Base-by-base conservation (phyloP, 2,888 invertebrate species). In the Drosophila robusta region DNA sequence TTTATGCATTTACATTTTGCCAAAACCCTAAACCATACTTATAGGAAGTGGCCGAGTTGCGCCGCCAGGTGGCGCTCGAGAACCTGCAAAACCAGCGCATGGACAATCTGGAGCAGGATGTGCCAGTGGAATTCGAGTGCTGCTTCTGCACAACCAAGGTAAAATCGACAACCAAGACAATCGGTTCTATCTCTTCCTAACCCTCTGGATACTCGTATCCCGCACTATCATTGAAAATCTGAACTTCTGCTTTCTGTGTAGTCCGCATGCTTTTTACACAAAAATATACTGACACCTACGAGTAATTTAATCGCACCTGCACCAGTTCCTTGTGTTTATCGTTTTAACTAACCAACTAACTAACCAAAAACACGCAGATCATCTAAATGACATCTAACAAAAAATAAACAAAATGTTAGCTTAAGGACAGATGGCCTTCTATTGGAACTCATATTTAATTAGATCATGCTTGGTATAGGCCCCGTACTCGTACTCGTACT, bases 91-190 rank as follows among this genome's bases (percentile, higher is more conserved):
- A 91, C 72, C 91, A 91, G 80, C 89, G 91, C 75, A 91, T 91
- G 90, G 94, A 94, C 92, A 94, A 94, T 93, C 93, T 94, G 93
- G 95, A 96, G 93, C 96, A 97, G 94, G 97, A 97, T 94, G 95
- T 97, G 93, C 97, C 97, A 94, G 97, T 96, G 94, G 97, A 97
- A 94, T 97, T 97, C 95, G 97, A 97, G 95, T 97, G 97, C 96
- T 97, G 97, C 95, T 97, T 97, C 96, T 97, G 97, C 95, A 97
- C 96, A 93, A 95, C 96, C 93, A 97, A 97, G 97, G 97, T 97
- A 91, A 79, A 80, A 70, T 74, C 65, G 68, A 75, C 69, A 64
- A 64, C 54, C 63, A 73, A 49, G 63, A 75, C 75, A 78, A 78
- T 73, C 74, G 78, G 73, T 75, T 78, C 34, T 32, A 49, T 63